Percentiles rank a stretch among this genome's conserved stretches.
Evolutionary conservation across 2,797 vertebrate genomes (phyloP).

Genomic region (Sparus aurata): DNA sequence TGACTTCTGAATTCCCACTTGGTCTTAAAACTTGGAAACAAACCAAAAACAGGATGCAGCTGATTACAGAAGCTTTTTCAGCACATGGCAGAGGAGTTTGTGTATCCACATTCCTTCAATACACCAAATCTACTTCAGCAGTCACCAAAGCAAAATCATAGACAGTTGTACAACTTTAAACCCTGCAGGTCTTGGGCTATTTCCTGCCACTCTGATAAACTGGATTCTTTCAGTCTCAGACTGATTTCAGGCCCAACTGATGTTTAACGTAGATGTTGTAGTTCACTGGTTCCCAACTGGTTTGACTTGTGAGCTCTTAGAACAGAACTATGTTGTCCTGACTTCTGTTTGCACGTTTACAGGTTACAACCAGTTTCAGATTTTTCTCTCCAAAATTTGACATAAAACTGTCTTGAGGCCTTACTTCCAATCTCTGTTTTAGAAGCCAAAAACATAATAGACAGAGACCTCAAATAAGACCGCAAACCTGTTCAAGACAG

Average conservation of each 20-base stretch:
- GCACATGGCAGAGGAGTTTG: neutral
- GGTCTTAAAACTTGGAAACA: neutral
- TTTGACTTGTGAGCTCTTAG: too few species aligned
- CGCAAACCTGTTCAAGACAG: neutral
- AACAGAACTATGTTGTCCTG: too few species aligned
- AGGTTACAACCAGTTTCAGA: too few species aligned
- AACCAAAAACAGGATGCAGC: neutral
- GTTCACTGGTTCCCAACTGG: neutral
- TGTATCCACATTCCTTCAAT: neutral
- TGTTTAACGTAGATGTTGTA: neutral
- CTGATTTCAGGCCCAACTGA: too few species aligned
- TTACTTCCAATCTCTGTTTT: too few species aligned
- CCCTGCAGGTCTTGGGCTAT: neutral
- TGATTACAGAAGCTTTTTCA: neutral
- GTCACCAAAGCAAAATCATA: neutral
- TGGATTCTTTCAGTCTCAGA: too few species aligned
- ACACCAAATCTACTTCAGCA: neutral
- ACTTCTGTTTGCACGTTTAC: too few species aligned
- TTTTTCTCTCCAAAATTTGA: too few species aligned
- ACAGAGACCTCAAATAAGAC: neutral
- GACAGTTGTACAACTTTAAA: neutral
- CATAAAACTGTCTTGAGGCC: too few species aligned
- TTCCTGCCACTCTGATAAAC: neutral
- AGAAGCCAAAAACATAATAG: too few species aligned
- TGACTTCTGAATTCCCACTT: too few species aligned